Evolutionary conservation across 1,140 invertebrate species (phyloP).

Genomic region (Drosophila repleta): DNA sequence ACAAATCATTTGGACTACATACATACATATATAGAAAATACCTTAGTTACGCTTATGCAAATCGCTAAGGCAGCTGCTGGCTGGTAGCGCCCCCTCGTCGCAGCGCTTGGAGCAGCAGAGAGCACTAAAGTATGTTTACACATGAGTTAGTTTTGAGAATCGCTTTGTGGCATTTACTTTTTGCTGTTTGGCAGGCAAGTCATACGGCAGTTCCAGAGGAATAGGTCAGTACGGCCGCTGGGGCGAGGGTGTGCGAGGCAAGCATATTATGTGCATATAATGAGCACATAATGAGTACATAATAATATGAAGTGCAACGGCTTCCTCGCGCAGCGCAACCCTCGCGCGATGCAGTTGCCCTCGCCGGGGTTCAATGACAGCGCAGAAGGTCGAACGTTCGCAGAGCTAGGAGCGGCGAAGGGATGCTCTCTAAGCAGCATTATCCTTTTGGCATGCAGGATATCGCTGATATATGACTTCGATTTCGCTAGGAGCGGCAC

Average conservation of each 20-base stretch:
- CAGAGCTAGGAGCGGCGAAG: slow-evolving; percentile 3
- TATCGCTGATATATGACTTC: slow-evolving; percentile 68
- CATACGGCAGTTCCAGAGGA: slow-evolving; percentile 74
- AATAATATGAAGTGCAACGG: slow-evolving; percentile 46
- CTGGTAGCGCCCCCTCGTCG: too few species aligned
- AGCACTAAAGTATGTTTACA: slow-evolving; percentile 56
- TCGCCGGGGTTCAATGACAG: slow-evolving; percentile 79
- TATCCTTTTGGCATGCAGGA: slow-evolving; percentile 53
- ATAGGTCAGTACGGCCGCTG: slow-evolving; percentile 77
- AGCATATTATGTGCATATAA: slow-evolving; percentile 53
- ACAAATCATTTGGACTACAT: background rate
- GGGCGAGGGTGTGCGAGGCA: slow-evolving; percentile 49
- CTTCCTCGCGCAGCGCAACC: slow-evolving; percentile 21
- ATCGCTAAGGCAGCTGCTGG: slow-evolving; percentile 1
- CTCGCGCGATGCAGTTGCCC: slow-evolving; percentile 51
- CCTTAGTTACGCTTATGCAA: background rate
- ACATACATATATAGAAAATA: too few species aligned
- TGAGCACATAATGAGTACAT: slow-evolving; percentile 53
- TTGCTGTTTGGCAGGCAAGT: slow-evolving; percentile 50
- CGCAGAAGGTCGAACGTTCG: slow-evolving; percentile 71
- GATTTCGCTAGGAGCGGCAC: slow-evolving; percentile 41
- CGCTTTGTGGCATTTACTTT: slow-evolving; percentile 49
- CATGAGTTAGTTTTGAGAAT: slow-evolving; percentile 54
- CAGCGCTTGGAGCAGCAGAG: slow-evolving; percentile 3
- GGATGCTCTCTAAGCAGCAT: slow-evolving; percentile 36